Evolutionary conservation across 2,888 invertebrate species (phyloP).

Genomic region (Epinotia brunnichana): DNA sequence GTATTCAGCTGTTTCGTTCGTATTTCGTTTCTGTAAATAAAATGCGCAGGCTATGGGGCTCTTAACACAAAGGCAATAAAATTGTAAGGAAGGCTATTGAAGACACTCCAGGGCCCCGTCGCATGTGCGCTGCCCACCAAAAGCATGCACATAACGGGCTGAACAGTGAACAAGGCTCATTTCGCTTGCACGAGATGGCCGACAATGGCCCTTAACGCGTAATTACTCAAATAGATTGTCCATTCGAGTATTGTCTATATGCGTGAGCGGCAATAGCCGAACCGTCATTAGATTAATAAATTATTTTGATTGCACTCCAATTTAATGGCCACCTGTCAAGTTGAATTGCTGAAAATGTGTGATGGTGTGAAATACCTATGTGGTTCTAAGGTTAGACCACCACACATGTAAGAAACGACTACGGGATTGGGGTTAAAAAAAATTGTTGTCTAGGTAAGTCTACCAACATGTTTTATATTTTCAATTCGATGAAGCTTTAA

Average conservation of each 20-base stretch:
- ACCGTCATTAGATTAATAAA: constrained; percentile 38
- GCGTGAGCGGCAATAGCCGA: constrained; percentile 65
- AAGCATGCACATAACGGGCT: constrained; percentile 74
- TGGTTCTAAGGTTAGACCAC: background rate
- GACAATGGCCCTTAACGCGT: constrained; percentile 83
- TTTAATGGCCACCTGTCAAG: constrained; percentile 26
- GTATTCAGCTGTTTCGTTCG: constrained; percentile 8
- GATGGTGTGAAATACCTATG: background rate
- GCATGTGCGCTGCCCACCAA: constrained; percentile 59
- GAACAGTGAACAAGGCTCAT: constrained; percentile 80
- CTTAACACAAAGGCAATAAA: constrained; percentile 58
- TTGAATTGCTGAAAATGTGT: constrained; percentile 10
- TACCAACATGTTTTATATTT: too few species aligned
- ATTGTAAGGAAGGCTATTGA: constrained; percentile 66
- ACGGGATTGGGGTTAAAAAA: background rate
- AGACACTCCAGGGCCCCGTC: constrained; percentile 68
- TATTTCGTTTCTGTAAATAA: constrained; percentile 28
- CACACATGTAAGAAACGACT: background rate
- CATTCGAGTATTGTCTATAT: constrained; percentile 80
- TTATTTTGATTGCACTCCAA: constrained; percentile 32
- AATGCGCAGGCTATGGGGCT: constrained; percentile 18
- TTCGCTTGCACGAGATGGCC: constrained; percentile 80
- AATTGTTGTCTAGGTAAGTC: background rate
- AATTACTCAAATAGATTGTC: constrained; percentile 84
- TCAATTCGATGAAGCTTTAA: too few species aligned